Base-by-base conservation (phyloP, 2,888 invertebrate genomes). In the Rhaphigaster nebulosa region DNA sequence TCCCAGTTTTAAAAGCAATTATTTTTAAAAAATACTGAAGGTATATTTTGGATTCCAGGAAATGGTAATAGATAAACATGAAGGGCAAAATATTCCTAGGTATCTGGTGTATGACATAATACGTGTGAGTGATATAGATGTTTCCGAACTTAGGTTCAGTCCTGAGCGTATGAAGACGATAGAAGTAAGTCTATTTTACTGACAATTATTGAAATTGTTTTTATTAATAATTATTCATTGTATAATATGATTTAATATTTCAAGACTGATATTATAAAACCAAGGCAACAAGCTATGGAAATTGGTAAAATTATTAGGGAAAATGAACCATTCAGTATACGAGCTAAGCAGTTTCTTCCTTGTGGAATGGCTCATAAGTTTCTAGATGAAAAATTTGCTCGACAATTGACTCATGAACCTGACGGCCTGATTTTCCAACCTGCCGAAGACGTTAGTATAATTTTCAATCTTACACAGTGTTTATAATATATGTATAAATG, bases 351-450 rank as follows among this genome's bases (percentile, higher is more conserved):
- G 45, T 99, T 99, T 94, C 99, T 97, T 97, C 97, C 97, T 88
- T 94, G 98, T 90, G 95, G 95, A 0, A 95, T 96, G 94, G 95
- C 98, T 0, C 95, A 94, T 10, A 95, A 95, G 92, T 94, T 98
- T 87, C 94, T 98, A 8, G 96, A 97, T 26, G 97, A 97, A 87
- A 97, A 98, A 93, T 99, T 99, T 94, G 96, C 97, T 0, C 96
- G 96, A 92, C 95, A 96, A 60, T 94, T 99, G 34, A 95, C 96
- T 0, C 99, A 99, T 93, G 99, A 99, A 94, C 99, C 99, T 0
- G 99, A 99, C 93, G 99, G 99, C 38, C 95, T 99, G 26, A 98
- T 99, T 93, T 99, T 99, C 94, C 99, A 99, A 93, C 99, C 99
- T 0, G 95, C 97, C 0, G 95, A 95, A 92, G 97, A 97, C 94